Base-by-base conservation (phyloP, 2,113 vertebrate species). In the Leptodactylus fuscus region DNA sequence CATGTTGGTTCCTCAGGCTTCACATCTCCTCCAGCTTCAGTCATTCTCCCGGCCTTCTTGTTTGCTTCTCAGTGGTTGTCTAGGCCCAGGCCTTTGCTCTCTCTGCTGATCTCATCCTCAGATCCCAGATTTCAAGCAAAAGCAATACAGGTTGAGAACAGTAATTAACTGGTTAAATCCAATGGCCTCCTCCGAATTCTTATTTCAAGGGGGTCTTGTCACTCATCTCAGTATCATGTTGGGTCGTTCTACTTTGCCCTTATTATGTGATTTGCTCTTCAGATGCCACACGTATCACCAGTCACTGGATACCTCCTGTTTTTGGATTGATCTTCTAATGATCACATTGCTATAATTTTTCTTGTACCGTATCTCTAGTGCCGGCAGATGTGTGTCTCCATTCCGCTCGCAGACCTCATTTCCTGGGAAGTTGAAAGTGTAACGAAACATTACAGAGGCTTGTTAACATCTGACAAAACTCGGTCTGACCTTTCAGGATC, bases 401-500 rank as follows among this genome's bases (percentile, higher is more conserved):
- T 46, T 46, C 22, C 10, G n/a, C 36, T 46, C 22, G 3, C 5
- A 58, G 76, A 60, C 24, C 41, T 65, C 55, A 44, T 81, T 81
- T 49, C 62, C 29, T 49, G 11, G 20, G 62, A 51, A 71, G 60
- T 32, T 82, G 65, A 82, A 82, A 53, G 65, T 32, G 7, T 11
- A 34, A 38, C 4, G 6, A 53, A 74, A 73, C 69, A 58, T 83
- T 73, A 38, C 29, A 82, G 34, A 36, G 32, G 27, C 67, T 73
- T 36, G 34, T 83, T 83, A 73, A 74, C 81, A 74, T 83, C 81
- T 73, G 49, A 74, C 18, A 51, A 67, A 67, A 51, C 34, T 13
- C 65, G 4, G 27, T 7, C 81, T 58, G 81, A 83, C 81, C 81
- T 83, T 58, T 73, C 65, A 38, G 81, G 69, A 71, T 83, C 67